Evolutionary conservation across 2,797 vertebrate genomes (phyloP).

Genomic region (Gallinago nigripennis): DNA sequence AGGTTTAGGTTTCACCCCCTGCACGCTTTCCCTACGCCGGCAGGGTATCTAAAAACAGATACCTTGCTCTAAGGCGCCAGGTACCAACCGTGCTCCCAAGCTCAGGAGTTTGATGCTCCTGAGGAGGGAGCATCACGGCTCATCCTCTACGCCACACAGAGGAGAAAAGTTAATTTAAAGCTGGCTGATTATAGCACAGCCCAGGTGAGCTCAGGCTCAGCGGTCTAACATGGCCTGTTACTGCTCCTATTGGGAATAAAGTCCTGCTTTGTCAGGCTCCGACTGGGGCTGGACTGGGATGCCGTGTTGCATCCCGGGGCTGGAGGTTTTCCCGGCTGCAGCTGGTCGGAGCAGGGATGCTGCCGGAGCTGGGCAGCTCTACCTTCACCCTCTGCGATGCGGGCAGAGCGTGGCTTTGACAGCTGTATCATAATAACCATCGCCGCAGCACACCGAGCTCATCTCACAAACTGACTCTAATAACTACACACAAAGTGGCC

Average conservation of each 20-base stretch:
- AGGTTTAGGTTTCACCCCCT: not conserved
- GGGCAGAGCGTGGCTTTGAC: not conserved
- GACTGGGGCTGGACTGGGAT: not conserved
- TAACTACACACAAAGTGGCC: not conserved
- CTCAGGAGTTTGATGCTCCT: not conserved
- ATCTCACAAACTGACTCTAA: not conserved
- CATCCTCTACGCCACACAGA: not conserved
- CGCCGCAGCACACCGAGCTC: not conserved
- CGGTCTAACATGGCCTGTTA: accelerated
- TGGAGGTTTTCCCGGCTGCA: not conserved
- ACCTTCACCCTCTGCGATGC: not conserved
- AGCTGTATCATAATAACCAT: not conserved
- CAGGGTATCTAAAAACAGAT: not conserved
- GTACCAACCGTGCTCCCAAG: not conserved
- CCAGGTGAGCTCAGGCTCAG: not conserved
- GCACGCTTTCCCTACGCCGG: accelerated
- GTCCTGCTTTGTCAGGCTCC: not conserved
- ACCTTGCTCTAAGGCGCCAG: not conserved
- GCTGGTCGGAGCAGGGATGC: not conserved
- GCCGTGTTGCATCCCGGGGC: not conserved
- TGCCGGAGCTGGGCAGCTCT: not conserved
- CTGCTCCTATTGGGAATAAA: not conserved
- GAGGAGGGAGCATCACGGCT: too few species aligned
- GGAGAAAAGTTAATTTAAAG: not conserved
- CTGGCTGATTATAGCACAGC: not conserved